Evolutionary conservation across 2,797 vertebrate genomes (phyloP).

Genomic region (Sebastes minor): DNA sequence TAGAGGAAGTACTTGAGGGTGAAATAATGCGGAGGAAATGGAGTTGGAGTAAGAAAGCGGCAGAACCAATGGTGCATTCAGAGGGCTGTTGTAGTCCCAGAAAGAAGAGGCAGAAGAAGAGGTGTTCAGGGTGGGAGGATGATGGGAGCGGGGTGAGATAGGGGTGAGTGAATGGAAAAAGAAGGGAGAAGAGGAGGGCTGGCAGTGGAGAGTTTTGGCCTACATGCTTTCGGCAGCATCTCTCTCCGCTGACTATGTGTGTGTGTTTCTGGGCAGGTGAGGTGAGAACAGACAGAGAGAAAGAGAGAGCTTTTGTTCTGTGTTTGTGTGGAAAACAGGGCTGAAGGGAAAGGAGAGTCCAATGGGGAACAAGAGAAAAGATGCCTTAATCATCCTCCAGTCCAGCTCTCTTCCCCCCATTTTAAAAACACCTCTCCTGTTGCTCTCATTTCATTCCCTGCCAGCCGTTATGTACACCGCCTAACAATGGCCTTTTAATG

Average conservation of each 20-base stretch:
- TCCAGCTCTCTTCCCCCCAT: not conserved
- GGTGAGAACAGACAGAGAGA: slow-evolving; percentile 8
- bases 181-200: not conserved
- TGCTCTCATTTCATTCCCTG: slow-evolving; percentile 11
- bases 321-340: not conserved
- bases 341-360: slow-evolving; percentile 15
- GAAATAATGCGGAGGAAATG: slow-evolving; percentile 7
- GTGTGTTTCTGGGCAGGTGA: slow-evolving; percentile 9
- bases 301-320: slow-evolving; percentile 15
- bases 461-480: not conserved
- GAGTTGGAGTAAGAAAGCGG: not conserved
- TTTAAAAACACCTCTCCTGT: not conserved
- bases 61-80: slow-evolving; percentile 22
- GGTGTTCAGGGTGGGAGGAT: not conserved
- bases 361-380: not conserved
- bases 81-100: slow-evolving; percentile 5
- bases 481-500: not conserved
- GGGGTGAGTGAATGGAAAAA: slow-evolving; percentile 8
- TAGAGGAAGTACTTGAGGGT: not conserved
- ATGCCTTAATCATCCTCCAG: slow-evolving; percentile 37
- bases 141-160: not conserved
- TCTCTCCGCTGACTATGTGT: not conserved
- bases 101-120: not conserved
- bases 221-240: slow-evolving; percentile 1
- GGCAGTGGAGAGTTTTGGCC: slow-evolving; percentile 5